Conservation (phyloP, 2,888 invertebrate species). For the Volucella bombylans region DNA sequence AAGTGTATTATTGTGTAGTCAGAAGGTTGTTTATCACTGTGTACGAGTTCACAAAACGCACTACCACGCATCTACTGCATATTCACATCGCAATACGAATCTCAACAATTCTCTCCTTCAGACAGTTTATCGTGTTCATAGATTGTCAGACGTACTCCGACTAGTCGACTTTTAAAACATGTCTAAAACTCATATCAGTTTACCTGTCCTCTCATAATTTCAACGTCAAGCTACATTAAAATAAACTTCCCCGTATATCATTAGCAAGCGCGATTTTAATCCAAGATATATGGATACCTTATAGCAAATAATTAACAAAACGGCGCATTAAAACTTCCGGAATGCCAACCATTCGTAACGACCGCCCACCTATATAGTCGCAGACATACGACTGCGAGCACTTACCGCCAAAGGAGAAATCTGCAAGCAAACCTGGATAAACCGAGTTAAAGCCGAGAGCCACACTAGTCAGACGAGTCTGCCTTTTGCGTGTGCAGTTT, state of each 20-base stretch:
- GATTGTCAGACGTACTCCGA: neutral
- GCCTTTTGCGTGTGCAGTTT: slow-evolving; percentile 58
- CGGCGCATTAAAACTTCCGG: slow-evolving; percentile 60
- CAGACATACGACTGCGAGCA: slow-evolving; percentile 13
- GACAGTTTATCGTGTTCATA: no score
- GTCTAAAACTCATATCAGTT: slow-evolving; percentile 24
- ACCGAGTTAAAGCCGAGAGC: no score
- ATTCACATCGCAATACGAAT: no score
- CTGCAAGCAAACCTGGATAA: slow-evolving; percentile 8
- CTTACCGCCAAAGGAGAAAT: slow-evolving; percentile 17
- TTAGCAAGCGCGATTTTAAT: slow-evolving; percentile 19
- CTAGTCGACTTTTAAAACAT: slow-evolving; percentile 35
- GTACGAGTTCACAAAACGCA: no score
- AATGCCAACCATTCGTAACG: slow-evolving; percentile 52
- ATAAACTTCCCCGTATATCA: slow-evolving; percentile 54
- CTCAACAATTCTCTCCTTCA: no score
- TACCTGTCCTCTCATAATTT: slow-evolving; percentile 27
- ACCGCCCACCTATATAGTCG: slow-evolving; percentile 41
- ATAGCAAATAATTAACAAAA: slow-evolving; percentile 43
- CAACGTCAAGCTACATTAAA: slow-evolving; percentile 59
- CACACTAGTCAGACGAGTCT: no score
- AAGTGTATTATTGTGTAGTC: no score
- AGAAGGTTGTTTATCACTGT: no score
- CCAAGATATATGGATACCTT: neutral
- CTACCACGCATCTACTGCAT: no score